Conservation (phyloP, 2,888 invertebrate genomes). For the Catocala nupta region DNA sequence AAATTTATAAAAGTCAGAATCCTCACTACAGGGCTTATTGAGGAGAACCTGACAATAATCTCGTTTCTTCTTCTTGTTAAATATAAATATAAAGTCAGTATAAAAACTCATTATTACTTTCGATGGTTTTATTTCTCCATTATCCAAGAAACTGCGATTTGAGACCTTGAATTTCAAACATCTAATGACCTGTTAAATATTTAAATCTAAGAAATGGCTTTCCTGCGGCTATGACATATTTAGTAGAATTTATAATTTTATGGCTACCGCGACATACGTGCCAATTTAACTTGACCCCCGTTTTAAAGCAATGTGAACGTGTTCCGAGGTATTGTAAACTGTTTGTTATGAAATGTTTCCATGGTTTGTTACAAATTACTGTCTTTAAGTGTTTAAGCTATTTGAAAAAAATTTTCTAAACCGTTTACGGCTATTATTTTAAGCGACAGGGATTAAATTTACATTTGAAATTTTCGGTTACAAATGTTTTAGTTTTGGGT, state of each 20-base stretch:
- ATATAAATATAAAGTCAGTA: too few relatives aligned
- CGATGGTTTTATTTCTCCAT: too few relatives aligned
- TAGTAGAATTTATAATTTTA: slow-evolving; percentile 66
- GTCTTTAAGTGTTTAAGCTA: slow-evolving; percentile 70
- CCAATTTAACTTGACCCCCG: slow-evolving; percentile 29
- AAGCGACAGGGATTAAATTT: slow-evolving; percentile 59
- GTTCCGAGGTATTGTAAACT: slow-evolving; percentile 11
- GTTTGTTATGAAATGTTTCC: slow-evolving; percentile 46
- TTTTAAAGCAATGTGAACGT: background rate
- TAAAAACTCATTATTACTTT: too few relatives aligned
- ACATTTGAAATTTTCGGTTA: slow-evolving; percentile 52
- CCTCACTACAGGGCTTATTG: too few relatives aligned
- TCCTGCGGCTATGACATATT: slow-evolving; percentile 74
- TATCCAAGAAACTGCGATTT: too few relatives aligned
- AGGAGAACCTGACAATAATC: too few relatives aligned
- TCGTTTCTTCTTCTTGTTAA: too few relatives aligned
- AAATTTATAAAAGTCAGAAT: too few relatives aligned
- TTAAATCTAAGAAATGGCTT: slow-evolving; percentile 68
- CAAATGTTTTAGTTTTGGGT: slow-evolving; percentile 14
- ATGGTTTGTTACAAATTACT: slow-evolving; percentile 66
- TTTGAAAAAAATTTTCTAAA: slow-evolving; percentile 68
- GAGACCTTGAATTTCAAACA: slow-evolving; percentile 54
- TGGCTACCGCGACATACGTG: slow-evolving; percentile 60
- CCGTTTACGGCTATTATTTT: slow-evolving; percentile 55
- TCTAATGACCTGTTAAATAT: slow-evolving; percentile 65